These are phyloP conservation scores for Ommatoiulus sabulosus DNA, from an alignment of 2,888 invertebrate species.

Conservation along the genomic window DNA sequence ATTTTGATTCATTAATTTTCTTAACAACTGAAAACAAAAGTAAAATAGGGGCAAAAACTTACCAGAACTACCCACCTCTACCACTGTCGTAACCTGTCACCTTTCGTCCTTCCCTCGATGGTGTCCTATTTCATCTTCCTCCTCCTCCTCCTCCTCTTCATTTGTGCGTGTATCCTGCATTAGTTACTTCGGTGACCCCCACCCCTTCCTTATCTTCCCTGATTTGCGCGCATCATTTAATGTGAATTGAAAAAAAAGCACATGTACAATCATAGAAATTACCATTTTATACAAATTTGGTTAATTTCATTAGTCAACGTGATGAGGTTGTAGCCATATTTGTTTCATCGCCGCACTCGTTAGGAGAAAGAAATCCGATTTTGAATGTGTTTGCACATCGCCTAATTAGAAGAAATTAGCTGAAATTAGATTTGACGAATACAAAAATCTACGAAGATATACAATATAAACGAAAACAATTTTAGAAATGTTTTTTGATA, in stretches of 20 bases:
- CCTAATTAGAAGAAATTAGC: conserved; percentile 34
- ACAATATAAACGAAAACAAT: background rate
- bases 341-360: conserved; percentile 31
- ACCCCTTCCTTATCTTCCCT: background rate
- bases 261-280: conserved; percentile 53
- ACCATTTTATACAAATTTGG: conserved; percentile 53
- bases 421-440: conserved; percentile 9
- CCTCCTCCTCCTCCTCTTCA: background rate
- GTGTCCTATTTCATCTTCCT: background rate
- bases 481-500: conserved; percentile 38
- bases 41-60: background rate
- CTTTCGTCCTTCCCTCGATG: background rate
- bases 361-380: conserved; percentile 18
- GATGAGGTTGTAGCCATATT: conserved; percentile 40
- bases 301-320: conserved; percentile 49
- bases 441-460: background rate
- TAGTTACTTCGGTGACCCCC: conserved; percentile 10
- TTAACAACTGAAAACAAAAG: background rate
- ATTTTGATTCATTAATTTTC: background rate
- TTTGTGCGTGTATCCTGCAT: conserved; percentile 13
- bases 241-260: conserved; percentile 51
- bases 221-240: conserved; percentile 13
- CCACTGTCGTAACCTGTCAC: background rate
- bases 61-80: background rate
- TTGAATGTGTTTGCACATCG: conserved; percentile 4